A percentile compares a stretch with the other conserved stretches of the same genome.
These are phyloP conservation scores for Hormaphis cornu DNA, from an alignment of 1,140 invertebrate species.

Conservation along the genomic window DNA sequence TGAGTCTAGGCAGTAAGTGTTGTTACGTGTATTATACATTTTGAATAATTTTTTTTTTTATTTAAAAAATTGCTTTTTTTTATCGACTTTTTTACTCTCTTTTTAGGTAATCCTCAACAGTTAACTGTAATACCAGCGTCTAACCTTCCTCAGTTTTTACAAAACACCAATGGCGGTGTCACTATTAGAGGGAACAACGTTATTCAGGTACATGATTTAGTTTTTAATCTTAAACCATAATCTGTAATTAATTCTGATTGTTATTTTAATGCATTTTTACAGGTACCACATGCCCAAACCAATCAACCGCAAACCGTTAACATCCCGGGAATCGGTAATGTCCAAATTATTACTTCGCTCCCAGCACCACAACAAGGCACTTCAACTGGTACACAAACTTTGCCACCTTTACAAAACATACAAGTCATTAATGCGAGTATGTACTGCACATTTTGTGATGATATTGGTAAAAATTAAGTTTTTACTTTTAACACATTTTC, in stretches of 20 bases:
- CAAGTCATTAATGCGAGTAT: conserved; percentile 31
- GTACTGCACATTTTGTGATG: not conserved
- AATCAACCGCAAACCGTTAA: conserved; percentile 49
- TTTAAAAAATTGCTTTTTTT: not conserved
- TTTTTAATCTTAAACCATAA: too few relatives aligned
- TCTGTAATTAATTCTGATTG: not conserved
- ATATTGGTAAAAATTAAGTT: not conserved
- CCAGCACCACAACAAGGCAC: conserved; percentile 35
- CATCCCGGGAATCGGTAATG: conserved; percentile 64
- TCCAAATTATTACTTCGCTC: conserved; percentile 58
- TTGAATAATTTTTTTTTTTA: not conserved
- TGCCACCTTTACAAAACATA: conserved; percentile 38
- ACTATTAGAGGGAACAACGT: conserved; percentile 38
- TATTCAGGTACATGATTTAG: conserved; percentile 41
- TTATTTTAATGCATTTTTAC: not conserved
- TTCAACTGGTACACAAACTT: conserved; percentile 37
- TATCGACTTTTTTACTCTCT: conserved; percentile 31
- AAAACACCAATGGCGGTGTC: conserved; percentile 35
- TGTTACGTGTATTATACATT: not conserved
- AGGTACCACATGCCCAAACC: conserved; percentile 3
- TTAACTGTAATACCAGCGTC: conserved; percentile 53
- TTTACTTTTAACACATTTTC: not conserved
- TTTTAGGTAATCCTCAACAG: conserved; percentile 48
- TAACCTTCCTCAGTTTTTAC: conserved; percentile 39
- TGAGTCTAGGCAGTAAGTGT: conserved; percentile 36